phyloP scores from a whole-genome alignment of 2,888 invertebrate genomes.

The Drosophila tripunctata region DNA sequence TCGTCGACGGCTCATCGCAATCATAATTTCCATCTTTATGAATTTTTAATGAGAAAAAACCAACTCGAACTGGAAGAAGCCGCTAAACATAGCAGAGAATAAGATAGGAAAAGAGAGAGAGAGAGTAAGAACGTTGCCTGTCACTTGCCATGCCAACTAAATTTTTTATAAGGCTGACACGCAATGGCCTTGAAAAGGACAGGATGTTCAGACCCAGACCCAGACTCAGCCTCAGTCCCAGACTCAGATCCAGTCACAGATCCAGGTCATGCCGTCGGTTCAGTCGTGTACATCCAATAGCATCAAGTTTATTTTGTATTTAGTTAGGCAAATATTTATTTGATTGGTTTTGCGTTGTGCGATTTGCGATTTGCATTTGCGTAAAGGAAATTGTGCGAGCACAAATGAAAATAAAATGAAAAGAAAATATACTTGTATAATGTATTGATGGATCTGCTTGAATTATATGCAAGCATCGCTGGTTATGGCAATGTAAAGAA shows the following conservation, averaged over 20 bases:
- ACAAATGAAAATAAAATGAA: constrained; percentile 21
- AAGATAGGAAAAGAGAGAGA: not conserved
- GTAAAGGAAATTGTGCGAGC: constrained; percentile 71
- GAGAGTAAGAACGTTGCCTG: constrained; percentile 39
- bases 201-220: constrained; percentile 31
- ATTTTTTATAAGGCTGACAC: constrained; percentile 66
- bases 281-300: constrained; percentile 15
- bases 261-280: constrained; percentile 23
- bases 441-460: constrained; percentile 38
- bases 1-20: constrained; percentile 74
- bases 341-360: constrained; percentile 70
- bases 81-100: constrained; percentile 32
- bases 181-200: constrained; percentile 57
- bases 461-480: constrained; percentile 18
- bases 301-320: constrained; percentile 66
- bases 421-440: constrained; percentile 5
- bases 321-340: constrained; percentile 79
- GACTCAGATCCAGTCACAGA: not conserved
- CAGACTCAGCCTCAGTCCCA: constrained; percentile 7
- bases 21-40: constrained; percentile 80
- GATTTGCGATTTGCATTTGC: constrained; percentile 51
- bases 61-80: constrained; percentile 42
- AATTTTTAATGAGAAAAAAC: constrained; percentile 78
- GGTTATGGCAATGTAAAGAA: constrained; percentile 32
- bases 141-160: constrained; percentile 71